Evolutionary conservation across 2,113 vertebrate species (phyloP).

Genomic region (Balaenoptera acutorostrata): DNA sequence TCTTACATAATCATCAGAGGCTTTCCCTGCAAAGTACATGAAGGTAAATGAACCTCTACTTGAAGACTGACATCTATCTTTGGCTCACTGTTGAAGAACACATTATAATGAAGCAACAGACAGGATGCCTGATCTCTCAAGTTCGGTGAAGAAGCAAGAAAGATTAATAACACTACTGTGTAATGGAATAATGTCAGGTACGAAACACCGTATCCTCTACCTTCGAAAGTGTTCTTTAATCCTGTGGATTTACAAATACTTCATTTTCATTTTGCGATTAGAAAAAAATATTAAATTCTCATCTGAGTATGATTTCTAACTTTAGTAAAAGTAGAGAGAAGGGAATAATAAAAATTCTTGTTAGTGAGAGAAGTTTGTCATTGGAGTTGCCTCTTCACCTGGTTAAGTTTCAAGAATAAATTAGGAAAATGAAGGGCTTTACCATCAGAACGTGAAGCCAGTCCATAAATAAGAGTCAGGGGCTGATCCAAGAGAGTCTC

Average conservation of each 20-base stretch:
- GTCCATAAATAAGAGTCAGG: not conserved
- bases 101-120: slow-evolving; percentile 58
- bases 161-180: slow-evolving; percentile 56
- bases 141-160: slow-evolving; percentile 63
- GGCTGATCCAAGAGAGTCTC: not conserved
- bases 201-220: slow-evolving; percentile 25
- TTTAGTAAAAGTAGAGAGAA: not conserved
- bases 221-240: not conserved
- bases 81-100: slow-evolving; percentile 56
- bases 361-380: not conserved
- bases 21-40: slow-evolving; percentile 66
- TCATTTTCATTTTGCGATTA: not conserved
- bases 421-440: not conserved
- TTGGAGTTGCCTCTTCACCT: not conserved
- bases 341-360: not conserved
- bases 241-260: not conserved
- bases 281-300: not conserved
- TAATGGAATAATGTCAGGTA: slow-evolving; percentile 46
- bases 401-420: not conserved
- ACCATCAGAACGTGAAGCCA: not conserved
- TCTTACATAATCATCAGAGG: slow-evolving; percentile 60
- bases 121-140: slow-evolving; percentile 32
- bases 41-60: slow-evolving; percentile 70
- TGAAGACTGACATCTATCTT: slow-evolving; percentile 61
- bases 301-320: not conserved